Conservation (phyloP, 2,888 invertebrate species). For the Chloroclysta siterata region DNA sequence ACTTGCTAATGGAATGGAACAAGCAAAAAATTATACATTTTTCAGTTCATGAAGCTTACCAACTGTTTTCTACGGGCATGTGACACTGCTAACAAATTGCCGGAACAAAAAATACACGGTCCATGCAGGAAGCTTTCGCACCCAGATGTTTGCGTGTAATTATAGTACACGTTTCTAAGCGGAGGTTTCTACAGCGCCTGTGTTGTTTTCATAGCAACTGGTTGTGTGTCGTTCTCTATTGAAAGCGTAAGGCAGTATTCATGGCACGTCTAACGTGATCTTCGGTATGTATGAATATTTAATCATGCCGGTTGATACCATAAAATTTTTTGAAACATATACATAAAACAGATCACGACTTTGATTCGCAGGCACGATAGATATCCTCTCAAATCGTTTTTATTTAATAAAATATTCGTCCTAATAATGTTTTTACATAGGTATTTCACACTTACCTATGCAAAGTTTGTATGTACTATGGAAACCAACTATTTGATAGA, state of each 20-base stretch:
- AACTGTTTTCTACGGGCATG: constrained; percentile 1
- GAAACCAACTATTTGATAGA: too few relatives aligned
- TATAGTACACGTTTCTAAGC: constrained; percentile 33
- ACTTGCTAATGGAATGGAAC: too few relatives aligned
- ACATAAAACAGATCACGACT: too few relatives aligned
- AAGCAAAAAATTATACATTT: background rate
- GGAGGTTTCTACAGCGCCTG: constrained; percentile 28
- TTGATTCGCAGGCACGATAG: too few relatives aligned
- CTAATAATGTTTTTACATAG: too few relatives aligned
- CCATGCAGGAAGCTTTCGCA: constrained; percentile 33
- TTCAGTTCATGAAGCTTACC: background rate
- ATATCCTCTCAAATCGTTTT: too few relatives aligned
- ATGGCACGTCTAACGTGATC: background rate
- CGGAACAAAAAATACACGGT: constrained; percentile 37
- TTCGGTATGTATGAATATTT: background rate
- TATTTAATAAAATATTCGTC: too few relatives aligned
- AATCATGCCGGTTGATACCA: background rate
- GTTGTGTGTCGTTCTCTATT: constrained; percentile 16
- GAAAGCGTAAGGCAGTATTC: constrained; percentile 23
- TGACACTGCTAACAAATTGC: constrained; percentile 22
- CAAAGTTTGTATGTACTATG: too few relatives aligned
- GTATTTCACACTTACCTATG: too few relatives aligned
- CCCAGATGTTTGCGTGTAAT: constrained; percentile 39
- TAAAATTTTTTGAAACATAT: background rate
- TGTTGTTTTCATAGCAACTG: constrained; percentile 32